Percentiles rank a stretch among this genome's conserved stretches.
These are phyloP conservation scores for Yoshiicerus persimilis DNA, from an alignment of 1,140 invertebrate genomes.

Conservation along the genomic window DNA sequence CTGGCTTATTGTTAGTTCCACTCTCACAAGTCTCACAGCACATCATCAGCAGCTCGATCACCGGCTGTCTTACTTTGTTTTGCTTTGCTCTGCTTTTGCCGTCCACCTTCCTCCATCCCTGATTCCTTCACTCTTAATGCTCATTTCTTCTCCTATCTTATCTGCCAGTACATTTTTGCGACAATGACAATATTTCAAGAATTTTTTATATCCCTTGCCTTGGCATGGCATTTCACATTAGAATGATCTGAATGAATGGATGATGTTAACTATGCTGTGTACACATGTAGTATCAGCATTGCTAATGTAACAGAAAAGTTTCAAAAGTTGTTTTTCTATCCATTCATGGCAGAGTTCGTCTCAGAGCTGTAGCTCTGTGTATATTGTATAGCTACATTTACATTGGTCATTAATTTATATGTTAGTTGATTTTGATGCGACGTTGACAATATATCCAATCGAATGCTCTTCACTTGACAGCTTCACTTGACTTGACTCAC, in stretches of 20 bases:
- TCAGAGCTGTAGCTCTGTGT: neutral
- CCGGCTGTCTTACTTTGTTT: neutral
- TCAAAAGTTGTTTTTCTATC: neutral
- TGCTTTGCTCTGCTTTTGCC: neutral
- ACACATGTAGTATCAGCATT: neutral
- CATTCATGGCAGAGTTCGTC: neutral
- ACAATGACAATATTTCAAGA: constrained; percentile 30
- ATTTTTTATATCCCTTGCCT: neutral
- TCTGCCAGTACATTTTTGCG: neutral
- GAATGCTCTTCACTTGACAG: neutral
- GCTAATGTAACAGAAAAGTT: neutral
- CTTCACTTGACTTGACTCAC: neutral
- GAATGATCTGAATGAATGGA: constrained; percentile 39
- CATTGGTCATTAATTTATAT: neutral
- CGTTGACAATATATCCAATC: neutral
- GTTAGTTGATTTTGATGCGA: neutral
- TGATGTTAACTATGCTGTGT: neutral
- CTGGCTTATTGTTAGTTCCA: neutral
- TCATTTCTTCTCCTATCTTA: neutral
- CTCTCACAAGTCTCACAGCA: constrained; percentile 1
- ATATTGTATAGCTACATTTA: neutral
- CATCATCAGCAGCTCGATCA: neutral
- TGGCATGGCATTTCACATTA: neutral
- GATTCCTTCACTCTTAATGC: too few relatives aligned
- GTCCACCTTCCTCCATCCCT: neutral